Conservation (phyloP, 2,113 vertebrate genomes). For the Ptyas mucosa region DNA sequence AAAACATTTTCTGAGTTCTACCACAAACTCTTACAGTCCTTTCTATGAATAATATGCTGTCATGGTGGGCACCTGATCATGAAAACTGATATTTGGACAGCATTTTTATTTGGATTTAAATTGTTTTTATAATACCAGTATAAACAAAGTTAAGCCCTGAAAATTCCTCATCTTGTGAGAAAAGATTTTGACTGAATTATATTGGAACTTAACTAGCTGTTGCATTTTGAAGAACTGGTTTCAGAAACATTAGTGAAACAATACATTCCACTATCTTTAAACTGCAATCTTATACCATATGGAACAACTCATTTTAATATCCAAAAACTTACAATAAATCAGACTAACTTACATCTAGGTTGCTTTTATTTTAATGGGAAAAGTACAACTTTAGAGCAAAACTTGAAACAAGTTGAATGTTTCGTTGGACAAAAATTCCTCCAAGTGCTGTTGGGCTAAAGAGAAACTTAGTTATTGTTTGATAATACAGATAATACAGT, state of each 20-base stretch:
- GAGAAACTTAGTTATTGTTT: not conserved
- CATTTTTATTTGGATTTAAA: constrained; percentile 66
- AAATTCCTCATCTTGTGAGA: constrained; percentile 48
- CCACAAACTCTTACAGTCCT: constrained; percentile 49
- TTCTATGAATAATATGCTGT: constrained; percentile 58
- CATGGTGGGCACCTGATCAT: constrained; percentile 58
- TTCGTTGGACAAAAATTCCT: not conserved
- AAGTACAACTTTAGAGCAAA: not conserved
- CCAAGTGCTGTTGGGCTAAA: not conserved
- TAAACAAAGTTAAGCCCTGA: constrained; percentile 58
- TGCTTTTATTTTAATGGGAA: constrained; percentile 18
- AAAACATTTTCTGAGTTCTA: constrained; percentile 62
- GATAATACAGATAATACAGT: not conserved
- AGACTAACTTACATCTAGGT: not conserved
- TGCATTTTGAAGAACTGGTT: constrained; percentile 34
- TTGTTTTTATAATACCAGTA: constrained; percentile 60
- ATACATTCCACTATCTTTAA: not conserved
- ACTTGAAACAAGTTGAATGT: not conserved
- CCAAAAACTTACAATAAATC: not conserved
- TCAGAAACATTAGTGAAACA: constrained; percentile 26
- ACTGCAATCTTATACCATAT: not conserved
- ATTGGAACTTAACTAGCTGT: constrained; percentile 42
- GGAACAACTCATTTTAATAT: not conserved
- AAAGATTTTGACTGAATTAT: constrained; percentile 48
- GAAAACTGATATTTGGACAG: constrained; percentile 59